A percentile compares a stretch with the other conserved stretches of the same genome.
Evolutionary conservation across 2,888 invertebrate species (phyloP).

Genomic region (Tetrapedia diversipes): DNA sequence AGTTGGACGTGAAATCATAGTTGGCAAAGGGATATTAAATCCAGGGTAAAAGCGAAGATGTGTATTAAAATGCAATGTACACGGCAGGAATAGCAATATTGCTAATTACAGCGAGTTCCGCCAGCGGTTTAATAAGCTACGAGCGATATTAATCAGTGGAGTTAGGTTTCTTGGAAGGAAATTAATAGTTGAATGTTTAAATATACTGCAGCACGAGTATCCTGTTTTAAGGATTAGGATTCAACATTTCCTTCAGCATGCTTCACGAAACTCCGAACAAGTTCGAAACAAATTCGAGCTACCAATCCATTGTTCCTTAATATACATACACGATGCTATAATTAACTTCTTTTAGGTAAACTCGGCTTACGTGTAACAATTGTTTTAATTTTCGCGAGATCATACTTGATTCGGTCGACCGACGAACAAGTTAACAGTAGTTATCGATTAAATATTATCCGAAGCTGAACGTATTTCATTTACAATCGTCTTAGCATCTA

Average conservation of each 20-base stretch:
- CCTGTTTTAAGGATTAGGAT: no score
- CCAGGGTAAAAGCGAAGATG: background rate
- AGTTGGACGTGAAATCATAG: no score
- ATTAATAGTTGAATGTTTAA: slow-evolving; percentile 32
- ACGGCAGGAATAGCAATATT: background rate
- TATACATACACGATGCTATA: no score
- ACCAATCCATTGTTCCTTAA: background rate
- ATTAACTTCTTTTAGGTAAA: no score
- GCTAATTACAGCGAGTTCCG: slow-evolving; percentile 39
- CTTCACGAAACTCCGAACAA: background rate
- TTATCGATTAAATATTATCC: no score
- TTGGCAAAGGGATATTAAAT: background rate
- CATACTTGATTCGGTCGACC: no score
- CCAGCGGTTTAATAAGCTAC: slow-evolving; percentile 29
- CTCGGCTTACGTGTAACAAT: no score
- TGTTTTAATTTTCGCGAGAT: no score
- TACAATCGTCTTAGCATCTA: background rate
- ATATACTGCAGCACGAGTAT: background rate
- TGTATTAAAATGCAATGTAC: slow-evolving; percentile 3
- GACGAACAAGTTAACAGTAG: no score
- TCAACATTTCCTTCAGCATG: background rate
- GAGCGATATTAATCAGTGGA: slow-evolving; percentile 28
- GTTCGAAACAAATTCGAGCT: background rate
- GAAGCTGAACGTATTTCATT: slow-evolving; percentile 6
- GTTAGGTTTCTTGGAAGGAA: slow-evolving; percentile 14